Percentiles rank a stretch among this genome's conserved stretches.
These are phyloP conservation scores for Mesorhabditis sp. DNA, from an alignment of 2,888 invertebrate species.

Conservation along the genomic window DNA sequence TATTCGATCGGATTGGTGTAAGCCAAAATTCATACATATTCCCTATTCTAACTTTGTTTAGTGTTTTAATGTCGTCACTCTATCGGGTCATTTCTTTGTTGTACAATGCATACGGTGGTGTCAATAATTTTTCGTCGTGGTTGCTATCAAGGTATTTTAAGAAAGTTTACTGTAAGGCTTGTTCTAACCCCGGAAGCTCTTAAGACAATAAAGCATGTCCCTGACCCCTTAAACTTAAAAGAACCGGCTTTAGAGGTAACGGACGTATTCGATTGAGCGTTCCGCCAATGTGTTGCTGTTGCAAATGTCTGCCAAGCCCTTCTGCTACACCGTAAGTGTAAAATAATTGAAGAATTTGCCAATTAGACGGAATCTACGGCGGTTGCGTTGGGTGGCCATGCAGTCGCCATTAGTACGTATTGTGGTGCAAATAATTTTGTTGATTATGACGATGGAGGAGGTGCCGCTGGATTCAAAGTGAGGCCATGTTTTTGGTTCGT, in stretches of 20 bases:
- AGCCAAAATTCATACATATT: too few species aligned
- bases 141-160: neutral
- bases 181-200: too few species aligned
- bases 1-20: conserved; percentile 4
- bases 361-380: neutral
- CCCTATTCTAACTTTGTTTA: neutral
- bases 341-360: too few species aligned
- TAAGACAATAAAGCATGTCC: too few species aligned
- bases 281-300: conserved; percentile 5
- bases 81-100: neutral
- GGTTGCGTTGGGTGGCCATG: neutral
- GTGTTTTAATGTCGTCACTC: neutral
- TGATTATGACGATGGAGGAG: conserved; percentile 1
- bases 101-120: neutral
- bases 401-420: neutral
- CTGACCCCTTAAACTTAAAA: too few species aligned
- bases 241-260: neutral
- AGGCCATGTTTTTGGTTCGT: too few species aligned
- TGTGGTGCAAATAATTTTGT: neutral
- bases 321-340: neutral
- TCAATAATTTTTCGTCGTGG: neutral
- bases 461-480: neutral
- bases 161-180: too few species aligned
- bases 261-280: neutral
- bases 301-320: conserved; percentile 2